Base-by-base conservation (phyloP, 2,888 invertebrate species). In the Eugnorisma glareosa region DNA sequence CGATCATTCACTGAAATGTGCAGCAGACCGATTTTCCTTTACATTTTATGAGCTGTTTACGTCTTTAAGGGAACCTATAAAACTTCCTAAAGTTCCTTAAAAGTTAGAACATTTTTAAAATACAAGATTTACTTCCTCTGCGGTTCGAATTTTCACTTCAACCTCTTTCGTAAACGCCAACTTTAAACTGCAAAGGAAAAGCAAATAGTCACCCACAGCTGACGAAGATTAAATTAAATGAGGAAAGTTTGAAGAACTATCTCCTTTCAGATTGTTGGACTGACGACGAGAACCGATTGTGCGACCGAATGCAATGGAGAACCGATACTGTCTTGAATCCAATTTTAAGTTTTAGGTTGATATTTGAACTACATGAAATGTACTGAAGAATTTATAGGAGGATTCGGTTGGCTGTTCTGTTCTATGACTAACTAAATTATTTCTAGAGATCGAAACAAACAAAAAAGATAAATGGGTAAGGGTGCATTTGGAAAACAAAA, bases 191-290 rank as follows among this genome's bases (percentile, higher is more conserved):
- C 77, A 79, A 78, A 81, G 74, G 77, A 71, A 88, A 73, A 74
- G 78, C 80, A 80, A 88, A 79, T 87, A 83, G 83, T 83, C 83
- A 77, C 71, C 67, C 67, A 67, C 80, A 88, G 88, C 88, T 83
- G 83, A 86, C 75, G 79, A 86, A 82, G 81, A 83, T 86, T 88
- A 81, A 88, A 86, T 86, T 86, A 86, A 88, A 86, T 77, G 77
- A 75, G 43, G 69, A 76, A 86, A 88, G 79, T 88, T 86, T 75
- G 75, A 79, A 73, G 75, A 86, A 86, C 88, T 83, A 88, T 83
- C 80, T 81, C 51, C 64, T 69, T 73, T 74, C 63, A 83, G 75
- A 83, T 78, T 77, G 83, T 75, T 73, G 77, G 81, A 86, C 75
- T 83, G 84, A 88, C 74, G 76, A 66, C 73, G 81, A 61, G 67